phyloP scores from a whole-genome alignment of 2,797 vertebrate genomes.

The Sarcophilus harrisii region DNA sequence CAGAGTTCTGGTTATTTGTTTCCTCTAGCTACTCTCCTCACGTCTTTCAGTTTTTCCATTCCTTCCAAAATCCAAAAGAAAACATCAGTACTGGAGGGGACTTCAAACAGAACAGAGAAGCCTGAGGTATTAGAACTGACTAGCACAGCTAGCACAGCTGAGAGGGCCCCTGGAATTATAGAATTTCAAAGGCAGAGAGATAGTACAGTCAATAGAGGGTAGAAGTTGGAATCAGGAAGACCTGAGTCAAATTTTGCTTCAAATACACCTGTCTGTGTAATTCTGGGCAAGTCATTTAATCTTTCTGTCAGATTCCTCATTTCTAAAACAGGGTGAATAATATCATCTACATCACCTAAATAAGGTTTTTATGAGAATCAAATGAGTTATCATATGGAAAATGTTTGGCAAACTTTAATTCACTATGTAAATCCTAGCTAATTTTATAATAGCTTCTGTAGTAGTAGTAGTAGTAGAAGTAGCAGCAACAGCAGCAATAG shows the following conservation, averaged over 20 bases:
- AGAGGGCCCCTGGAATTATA: neutral
- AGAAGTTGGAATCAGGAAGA: neutral
- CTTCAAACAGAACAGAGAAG: neutral
- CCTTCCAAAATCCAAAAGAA: neutral
- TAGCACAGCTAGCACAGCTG: neutral
- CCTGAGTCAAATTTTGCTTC: neutral
- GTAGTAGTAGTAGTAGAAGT: neutral
- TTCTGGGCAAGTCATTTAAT: neutral
- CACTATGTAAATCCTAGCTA: neutral
- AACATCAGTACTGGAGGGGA: neutral
- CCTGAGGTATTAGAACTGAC: neutral
- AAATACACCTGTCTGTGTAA: neutral
- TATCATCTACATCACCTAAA: neutral
- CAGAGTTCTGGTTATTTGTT: neutral
- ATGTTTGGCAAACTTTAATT: neutral
- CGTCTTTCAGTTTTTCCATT: neutral
- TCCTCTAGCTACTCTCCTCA: neutral
- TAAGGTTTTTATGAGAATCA: neutral
- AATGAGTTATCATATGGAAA: neutral
- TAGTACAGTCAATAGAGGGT: neutral
- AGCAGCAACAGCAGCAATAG: neutral
- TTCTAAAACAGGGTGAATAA: neutral
- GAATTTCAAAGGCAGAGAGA: neutral
- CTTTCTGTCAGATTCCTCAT: neutral
- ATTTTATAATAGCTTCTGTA: neutral